phyloP scores from a whole-genome alignment of 2,113 vertebrate species.

The Brevimyrus niger region DNA sequence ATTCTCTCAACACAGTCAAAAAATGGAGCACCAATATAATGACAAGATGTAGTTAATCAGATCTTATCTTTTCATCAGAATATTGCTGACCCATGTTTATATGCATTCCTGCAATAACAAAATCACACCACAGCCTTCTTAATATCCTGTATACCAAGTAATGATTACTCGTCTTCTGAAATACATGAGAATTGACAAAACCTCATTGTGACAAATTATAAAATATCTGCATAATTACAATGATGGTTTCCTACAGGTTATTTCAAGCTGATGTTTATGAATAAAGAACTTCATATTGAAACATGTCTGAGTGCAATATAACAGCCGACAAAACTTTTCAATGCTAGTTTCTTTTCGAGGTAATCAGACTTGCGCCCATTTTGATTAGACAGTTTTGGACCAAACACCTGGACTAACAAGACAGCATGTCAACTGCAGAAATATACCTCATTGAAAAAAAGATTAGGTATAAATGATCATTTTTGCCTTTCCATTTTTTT shows the following conservation, averaged over 20 bases:
- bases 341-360: neutral
- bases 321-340: neutral
- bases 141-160: neutral
- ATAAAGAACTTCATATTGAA: neutral
- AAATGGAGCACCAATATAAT: neutral
- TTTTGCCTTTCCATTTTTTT: neutral
- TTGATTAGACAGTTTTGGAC: neutral
- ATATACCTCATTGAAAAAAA: neutral
- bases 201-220: neutral
- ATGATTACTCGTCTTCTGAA: neutral
- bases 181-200: neutral
- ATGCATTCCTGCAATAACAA: neutral
- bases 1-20: neutral
- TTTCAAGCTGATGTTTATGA: neutral
- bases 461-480: neutral
- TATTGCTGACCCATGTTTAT: neutral
- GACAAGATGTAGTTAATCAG: neutral
- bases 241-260: slow-evolving; percentile 6
- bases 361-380: neutral
- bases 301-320: neutral
- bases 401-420: neutral
- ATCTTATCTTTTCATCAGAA: neutral
- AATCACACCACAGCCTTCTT: neutral
- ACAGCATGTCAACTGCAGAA: neutral
- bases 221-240: neutral